Percentiles rank a stretch among this genome's conserved stretches.
phyloP scores from a whole-genome alignment of 2,797 vertebrate genomes.

The Thunnus albacares region DNA sequence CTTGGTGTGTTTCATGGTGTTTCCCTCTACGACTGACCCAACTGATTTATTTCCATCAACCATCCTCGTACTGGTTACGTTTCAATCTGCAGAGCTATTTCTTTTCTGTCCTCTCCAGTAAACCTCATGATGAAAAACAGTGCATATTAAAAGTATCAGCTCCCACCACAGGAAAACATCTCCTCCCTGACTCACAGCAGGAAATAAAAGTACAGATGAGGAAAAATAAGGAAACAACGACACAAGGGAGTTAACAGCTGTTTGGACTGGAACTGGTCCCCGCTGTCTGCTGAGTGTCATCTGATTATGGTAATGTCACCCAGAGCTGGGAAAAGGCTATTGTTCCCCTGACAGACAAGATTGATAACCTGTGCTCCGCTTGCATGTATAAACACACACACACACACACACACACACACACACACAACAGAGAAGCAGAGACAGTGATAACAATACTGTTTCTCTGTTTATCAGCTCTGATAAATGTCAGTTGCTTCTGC shows the following conservation, averaged over 20 bases:
- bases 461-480: conserved; percentile 49
- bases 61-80: not conserved
- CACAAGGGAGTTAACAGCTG: conserved; percentile 39
- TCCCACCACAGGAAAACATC: conserved; percentile 5
- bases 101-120: conserved; percentile 9
- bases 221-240: conserved; percentile 9
- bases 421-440: conserved; percentile 5
- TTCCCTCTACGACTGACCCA: not conserved
- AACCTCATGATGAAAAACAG: conserved; percentile 19
- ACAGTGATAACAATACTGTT: conserved; percentile 16
- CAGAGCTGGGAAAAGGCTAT: conserved; percentile 55
- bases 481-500: conserved; percentile 46
- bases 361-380: conserved; percentile 65
- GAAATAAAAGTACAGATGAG: conserved; percentile 2
- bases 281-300: conserved; percentile 51
- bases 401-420: conserved; percentile 33
- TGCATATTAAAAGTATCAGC: not conserved
- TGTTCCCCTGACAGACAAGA: conserved; percentile 70
- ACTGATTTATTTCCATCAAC: not conserved
- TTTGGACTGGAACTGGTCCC: conserved; percentile 27
- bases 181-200: not conserved
- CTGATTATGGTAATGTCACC: conserved; percentile 70
- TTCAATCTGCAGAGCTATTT: conserved; percentile 21
- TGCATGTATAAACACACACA: conserved; percentile 33
- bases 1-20: not conserved